Evolutionary conservation across 2,888 invertebrate species (phyloP).

Genomic region (Lochmaea capreae): DNA sequence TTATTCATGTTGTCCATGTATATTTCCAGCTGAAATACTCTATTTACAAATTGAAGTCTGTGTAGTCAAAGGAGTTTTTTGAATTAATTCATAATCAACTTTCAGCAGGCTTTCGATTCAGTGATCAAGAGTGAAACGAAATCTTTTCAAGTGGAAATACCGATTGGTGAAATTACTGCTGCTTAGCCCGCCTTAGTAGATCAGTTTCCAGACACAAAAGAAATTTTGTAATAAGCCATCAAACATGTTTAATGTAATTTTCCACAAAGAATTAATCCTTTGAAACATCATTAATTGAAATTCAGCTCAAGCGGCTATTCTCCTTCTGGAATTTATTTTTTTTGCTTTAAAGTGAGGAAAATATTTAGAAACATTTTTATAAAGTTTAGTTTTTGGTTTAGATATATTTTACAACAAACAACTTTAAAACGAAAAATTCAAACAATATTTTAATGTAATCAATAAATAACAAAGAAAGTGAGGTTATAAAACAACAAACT

Average conservation of each 20-base stretch:
- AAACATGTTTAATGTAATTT: background rate
- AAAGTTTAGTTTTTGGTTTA: no score
- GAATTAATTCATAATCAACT: background rate
- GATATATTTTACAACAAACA: no score
- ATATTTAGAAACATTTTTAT: no score
- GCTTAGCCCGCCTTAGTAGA: background rate
- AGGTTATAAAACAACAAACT: no score
- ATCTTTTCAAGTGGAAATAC: conserved; percentile 1
- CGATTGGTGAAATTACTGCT: background rate
- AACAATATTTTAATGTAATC: no score
- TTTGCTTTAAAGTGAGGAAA: no score
- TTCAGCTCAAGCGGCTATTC: no score
- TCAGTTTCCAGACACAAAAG: background rate
- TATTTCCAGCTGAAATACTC: background rate
- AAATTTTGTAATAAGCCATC: conserved; percentile 1
- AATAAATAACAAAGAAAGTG: no score
- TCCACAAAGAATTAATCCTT: background rate
- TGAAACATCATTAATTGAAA: no score
- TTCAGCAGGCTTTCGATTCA: background rate
- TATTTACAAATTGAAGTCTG: background rate
- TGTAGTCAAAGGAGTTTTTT: background rate
- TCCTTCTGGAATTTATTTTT: no score
- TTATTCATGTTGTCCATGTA: background rate
- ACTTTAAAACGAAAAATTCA: no score
- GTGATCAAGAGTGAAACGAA: background rate